Evolutionary conservation across 2,888 invertebrate genomes (phyloP).

Genomic region (Chesias legatella): DNA sequence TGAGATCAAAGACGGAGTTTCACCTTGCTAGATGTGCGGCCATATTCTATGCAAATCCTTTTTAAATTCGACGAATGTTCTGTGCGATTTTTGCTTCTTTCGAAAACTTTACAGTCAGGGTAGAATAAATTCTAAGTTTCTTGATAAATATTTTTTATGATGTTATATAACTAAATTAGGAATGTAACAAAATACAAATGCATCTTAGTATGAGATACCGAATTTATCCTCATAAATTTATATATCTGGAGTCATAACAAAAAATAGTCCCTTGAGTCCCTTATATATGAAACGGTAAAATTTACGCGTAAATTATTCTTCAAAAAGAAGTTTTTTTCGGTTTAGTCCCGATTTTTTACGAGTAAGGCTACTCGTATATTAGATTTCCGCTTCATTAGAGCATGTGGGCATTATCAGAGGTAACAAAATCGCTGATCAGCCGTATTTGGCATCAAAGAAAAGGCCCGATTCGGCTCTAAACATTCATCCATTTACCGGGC

Average conservation of each 20-base stretch:
- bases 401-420: conserved; percentile 23
- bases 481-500: conserved; percentile 38
- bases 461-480: conserved; percentile 31
- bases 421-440: conserved; percentile 27
- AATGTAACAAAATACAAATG: too few relatives aligned
- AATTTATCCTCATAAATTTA: too few relatives aligned
- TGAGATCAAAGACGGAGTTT: conserved; percentile 59
- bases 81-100: background rate
- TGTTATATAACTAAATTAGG: too few relatives aligned
- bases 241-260: too few relatives aligned
- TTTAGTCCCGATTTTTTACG: background rate
- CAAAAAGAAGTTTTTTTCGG: too few relatives aligned
- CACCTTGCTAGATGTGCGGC: conserved; percentile 2
- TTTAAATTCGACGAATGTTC: background rate
- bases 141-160: too few relatives aligned
- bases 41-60: conserved; percentile 6
- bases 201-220: too few relatives aligned
- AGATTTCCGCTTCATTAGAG: conserved; percentile 21
- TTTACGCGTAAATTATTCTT: too few relatives aligned
- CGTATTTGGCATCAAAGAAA: conserved; percentile 33
- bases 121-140: too few relatives aligned
- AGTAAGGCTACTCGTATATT: background rate
- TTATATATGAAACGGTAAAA: too few relatives aligned
- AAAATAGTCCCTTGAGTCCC: too few relatives aligned
- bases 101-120: too few relatives aligned